Evolutionary conservation across 2,113 vertebrate genomes (phyloP), one percentile per base, ranked within the genome.

Genomic region (Odontophorus gujanensis): DNA sequence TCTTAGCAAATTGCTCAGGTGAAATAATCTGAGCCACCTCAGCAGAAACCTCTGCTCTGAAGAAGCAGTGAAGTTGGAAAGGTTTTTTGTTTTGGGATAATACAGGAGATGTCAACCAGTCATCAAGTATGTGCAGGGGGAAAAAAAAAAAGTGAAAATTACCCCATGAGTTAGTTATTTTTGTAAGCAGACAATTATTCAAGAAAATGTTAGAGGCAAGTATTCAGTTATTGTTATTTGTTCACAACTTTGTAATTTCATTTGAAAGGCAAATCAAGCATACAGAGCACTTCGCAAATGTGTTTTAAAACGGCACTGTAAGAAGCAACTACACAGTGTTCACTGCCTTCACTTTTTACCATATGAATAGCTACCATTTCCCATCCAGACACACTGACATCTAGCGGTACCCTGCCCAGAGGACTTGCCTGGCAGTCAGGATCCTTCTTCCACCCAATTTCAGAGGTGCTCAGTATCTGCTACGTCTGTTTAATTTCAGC

Each of bases 221-320:
- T 66, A 83, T 89, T 87, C 88, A 91, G 43, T 79, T 91, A 89
- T 50, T 73, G 61, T 47, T 88, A 76, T 92, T 92, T 92, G 92
- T 80, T 87, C 76, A 51, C 55, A 90, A 40, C 19, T 80, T 63
- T 15, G 9, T 81, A 59, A 74, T 85, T 84, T 45, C 63, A 72
- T 74, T 74, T 82, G 72, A 77, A 77, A 79, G 69, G 45, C 67
- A 96, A 93, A 90, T 90, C 77, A 89, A 75, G 45, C 36, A 74
- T 7, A 62, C 28, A 76, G 0, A 2, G 47, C 83, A 81, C 85
- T 89, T 76, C 34, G 48, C 62, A 84, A 87, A 55, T 0, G 11
- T 40, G 26, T 51, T 87, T 75, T 74, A 77, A 82, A 92, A 94
- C 13, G 55, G 55, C 74, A 80, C 83, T 84, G 78, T 74, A 80